Evolutionary conservation across 2,888 invertebrate species (phyloP).

Genomic region (Ptilodon capucinus): DNA sequence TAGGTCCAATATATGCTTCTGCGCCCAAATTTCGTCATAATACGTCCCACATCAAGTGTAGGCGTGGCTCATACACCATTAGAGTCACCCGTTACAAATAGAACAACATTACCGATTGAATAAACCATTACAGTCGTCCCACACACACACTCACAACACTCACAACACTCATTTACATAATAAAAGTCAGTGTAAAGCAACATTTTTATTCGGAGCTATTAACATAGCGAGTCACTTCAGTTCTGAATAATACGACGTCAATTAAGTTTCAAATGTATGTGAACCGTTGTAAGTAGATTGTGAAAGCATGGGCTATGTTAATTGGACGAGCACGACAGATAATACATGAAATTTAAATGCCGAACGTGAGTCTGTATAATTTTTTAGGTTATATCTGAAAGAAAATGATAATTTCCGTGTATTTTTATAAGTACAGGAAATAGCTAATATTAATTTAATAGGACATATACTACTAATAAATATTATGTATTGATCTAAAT

Average conservation of each 20-base stretch:
- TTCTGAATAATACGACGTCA: neutral
- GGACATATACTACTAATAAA: too few species aligned
- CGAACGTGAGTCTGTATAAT: too few species aligned
- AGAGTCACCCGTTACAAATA: neutral
- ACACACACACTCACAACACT: too few species aligned
- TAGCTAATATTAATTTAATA: too few species aligned
- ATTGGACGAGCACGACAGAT: neutral
- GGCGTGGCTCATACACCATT: neutral
- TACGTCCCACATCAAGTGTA: neutral
- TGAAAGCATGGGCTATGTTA: neutral
- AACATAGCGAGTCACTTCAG: neutral
- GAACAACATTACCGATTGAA: neutral
- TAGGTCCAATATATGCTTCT: too few species aligned
- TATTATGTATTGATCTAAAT: too few species aligned
- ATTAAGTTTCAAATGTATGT: neutral
- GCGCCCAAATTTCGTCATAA: too few species aligned
- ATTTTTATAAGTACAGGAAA: too few species aligned
- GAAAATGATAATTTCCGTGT: too few species aligned
- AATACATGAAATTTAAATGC: too few species aligned
- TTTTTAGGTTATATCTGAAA: too few species aligned
- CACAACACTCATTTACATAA: neutral
- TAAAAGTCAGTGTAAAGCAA: neutral
- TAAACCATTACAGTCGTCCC: neutral
- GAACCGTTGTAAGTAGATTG: constrained; percentile 4
- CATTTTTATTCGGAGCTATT: neutral